Evolutionary conservation across 2,113 vertebrate species (phyloP), one percentile per base, ranked within the genome.

Genomic region (Syngnathus floridae): DNA sequence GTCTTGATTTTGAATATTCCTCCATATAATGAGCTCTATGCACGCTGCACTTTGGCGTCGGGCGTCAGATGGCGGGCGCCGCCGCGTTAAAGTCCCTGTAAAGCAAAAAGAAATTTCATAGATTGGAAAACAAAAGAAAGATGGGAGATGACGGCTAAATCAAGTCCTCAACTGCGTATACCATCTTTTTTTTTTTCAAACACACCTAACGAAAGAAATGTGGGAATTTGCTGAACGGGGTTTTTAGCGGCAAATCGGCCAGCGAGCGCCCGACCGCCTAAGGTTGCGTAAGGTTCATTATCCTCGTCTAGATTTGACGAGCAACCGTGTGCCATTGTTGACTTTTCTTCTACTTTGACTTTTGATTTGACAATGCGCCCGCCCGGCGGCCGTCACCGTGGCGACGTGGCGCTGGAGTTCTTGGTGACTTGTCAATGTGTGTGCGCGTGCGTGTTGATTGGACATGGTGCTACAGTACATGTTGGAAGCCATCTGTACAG

Each of bases 401-500:
- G 52, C 31, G 78, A 72, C 41, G 64, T 31, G 26, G 26, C 70
- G 69, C 69, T 71, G 74, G 66, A 70, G 67, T 83, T 83, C 76
- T 67, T 81, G 35, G 82, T 88, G 84, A 86, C 69, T 84, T 85
- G 84, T 87, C 81, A 75, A 84, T 67, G 77, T 73, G 79, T 78
- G 82, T 83, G 81, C 76, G 69, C 84, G 72, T n/a, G 82, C 87
- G 87, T 84, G 85, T 84, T 84, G 68, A 81, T 83, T 81, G 86
- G 84, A 79, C 81, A 86, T 66, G 87, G 87, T 89, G 87, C 87
- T 89, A 89, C 63, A 64, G 9, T 31, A 31, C 26, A 31, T 81
- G 76, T 84, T 77, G 70, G 77, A 89, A 89, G 87, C 87, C 87
- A 89, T 89, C 78, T 89, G 87, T 87, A 89, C 84, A 86, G 83